phyloP scores from a whole-genome alignment of 2,888 invertebrate genomes.

The Callosobruchus maculatus region DNA sequence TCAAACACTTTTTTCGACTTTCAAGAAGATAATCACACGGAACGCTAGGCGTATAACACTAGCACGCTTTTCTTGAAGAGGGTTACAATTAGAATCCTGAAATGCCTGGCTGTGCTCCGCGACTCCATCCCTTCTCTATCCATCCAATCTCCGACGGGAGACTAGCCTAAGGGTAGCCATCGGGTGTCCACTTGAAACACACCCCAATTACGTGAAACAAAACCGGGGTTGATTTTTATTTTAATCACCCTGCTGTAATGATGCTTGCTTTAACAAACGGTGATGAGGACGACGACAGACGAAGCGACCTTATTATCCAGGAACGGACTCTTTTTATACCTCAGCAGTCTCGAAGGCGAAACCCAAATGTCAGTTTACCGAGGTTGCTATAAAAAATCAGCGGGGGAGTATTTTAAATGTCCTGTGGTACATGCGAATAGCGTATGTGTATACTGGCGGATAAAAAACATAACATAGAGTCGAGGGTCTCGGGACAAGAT shows the following conservation, averaged over 20 bases:
- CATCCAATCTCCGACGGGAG: neutral
- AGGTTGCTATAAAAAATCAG: too few species aligned
- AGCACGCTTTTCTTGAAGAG: neutral
- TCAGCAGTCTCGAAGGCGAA: too few species aligned
- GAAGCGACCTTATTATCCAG: neutral
- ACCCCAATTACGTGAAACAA: neutral
- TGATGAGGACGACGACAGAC: neutral
- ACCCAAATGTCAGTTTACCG: too few species aligned
- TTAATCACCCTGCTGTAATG: neutral
- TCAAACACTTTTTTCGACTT: neutral
- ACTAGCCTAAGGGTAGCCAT: neutral
- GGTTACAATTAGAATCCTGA: neutral
- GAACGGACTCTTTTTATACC: neutral
- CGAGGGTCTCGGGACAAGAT: too few species aligned
- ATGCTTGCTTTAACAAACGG: neutral
- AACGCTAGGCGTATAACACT: neutral
- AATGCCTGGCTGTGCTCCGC: neutral
- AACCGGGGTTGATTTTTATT: neutral
- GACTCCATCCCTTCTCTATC: neutral
- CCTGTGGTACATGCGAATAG: too few species aligned
- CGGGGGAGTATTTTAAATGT: too few species aligned
- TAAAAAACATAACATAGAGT: too few species aligned
- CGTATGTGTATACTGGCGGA: too few species aligned
- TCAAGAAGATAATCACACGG: neutral
- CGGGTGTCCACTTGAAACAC: neutral